Base-by-base conservation (phyloP, 2,797 vertebrate species). In the Nyctibius grandis region DNA sequence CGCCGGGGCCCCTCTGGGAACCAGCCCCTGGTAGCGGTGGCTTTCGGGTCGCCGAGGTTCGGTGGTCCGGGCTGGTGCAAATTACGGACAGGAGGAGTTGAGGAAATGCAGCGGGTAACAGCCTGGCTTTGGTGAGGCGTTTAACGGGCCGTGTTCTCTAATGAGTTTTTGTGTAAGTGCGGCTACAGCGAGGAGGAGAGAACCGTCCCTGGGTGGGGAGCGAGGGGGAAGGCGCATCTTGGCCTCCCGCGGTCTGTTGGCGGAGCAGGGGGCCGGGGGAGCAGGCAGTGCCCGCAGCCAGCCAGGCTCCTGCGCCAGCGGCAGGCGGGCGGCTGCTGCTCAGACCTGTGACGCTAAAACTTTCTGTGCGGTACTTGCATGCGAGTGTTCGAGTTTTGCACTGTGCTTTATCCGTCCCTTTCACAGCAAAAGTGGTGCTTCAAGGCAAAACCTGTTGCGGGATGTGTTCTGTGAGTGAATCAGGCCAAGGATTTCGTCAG, bases 311-410 rank as follows among this genome's bases (percentile, higher is more conserved):
- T 4, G 53, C 18, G 3, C 19, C n/a, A 3, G 0, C 12, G 4
- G 47, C 45, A 3, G 76, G 40, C 51, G 8, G 48, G 29, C 20
- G 29, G 0, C 38, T 11, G 25, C 77, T 25, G 51, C 54, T 12
- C 50, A 29, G 34, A 15, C n/a, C 9, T 6, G 9, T 11, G 3
- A 3, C 0, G 0, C 1, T 12, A 5, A n/a, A 77, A 15, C 45
- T 38, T 87, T 11, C 0, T 18, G 17, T 2, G 2, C 1, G 3
- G 15, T 28, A 0, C 36, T 28, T 4, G 4, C 4, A 1, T 12
- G 0, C 0, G 15, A 1, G 2, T 2, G 7, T 4, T 14, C 2
- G 0, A 2, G 10, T 3, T 25, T 17, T 1, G 6, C 0, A 0
- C 2, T 15, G 42, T 4, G 42, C 34, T 51, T 51, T 56, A 0